Evolutionary conservation across 2,888 invertebrate genomes (phyloP), one percentile per base, ranked within the genome.

Genomic region (Gasteruption jaculator): DNA sequence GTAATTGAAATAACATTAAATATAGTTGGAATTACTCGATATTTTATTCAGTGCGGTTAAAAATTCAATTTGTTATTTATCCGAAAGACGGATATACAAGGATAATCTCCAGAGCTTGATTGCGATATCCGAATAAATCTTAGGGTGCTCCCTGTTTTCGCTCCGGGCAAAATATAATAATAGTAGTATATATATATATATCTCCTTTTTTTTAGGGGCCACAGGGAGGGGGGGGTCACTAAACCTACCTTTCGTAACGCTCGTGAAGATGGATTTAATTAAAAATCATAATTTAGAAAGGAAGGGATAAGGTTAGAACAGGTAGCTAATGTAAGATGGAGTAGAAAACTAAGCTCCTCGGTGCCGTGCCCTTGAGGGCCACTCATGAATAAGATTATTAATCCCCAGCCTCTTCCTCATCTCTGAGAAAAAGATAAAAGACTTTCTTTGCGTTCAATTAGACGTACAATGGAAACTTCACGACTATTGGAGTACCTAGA

Each of bases 331-430:
- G 45, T 48, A 45, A 49, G 48, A 2, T 10, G 24, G 10, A 30
- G 8, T 30, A n/a, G n/a, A 2, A n/a, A n/a, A n/a, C n/a, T n/a
- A n/a, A n/a, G n/a, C n/a, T n/a, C n/a, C n/a, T n/a, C n/a, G n/a
- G n/a, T n/a, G n/a, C n/a, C n/a, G n/a, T n/a, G n/a, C n/a, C n/a
- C n/a, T n/a, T n/a, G n/a, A n/a, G n/a, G 58, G 58, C 63, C 60
- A 59, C 63, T 70, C 69, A 70, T 70, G 70, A 70, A 70, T 70
- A 70, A 69, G 60, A 65, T 69, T 67, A 70, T 70, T 68, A 70
- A 69, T 63, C 60, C 58, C 55, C n/a, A n/a, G n/a, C n/a, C n/a
- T n/a, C n/a, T n/a, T n/a, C n/a, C n/a, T n/a, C n/a, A n/a, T n/a
- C n/a, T n/a, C n/a, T n/a, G n/a, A n/a, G n/a, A n/a, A n/a, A n/a